These are phyloP conservation scores for Ciconia boyciana DNA, from an alignment of 2,113 vertebrate species.

Conservation along the genomic window DNA sequence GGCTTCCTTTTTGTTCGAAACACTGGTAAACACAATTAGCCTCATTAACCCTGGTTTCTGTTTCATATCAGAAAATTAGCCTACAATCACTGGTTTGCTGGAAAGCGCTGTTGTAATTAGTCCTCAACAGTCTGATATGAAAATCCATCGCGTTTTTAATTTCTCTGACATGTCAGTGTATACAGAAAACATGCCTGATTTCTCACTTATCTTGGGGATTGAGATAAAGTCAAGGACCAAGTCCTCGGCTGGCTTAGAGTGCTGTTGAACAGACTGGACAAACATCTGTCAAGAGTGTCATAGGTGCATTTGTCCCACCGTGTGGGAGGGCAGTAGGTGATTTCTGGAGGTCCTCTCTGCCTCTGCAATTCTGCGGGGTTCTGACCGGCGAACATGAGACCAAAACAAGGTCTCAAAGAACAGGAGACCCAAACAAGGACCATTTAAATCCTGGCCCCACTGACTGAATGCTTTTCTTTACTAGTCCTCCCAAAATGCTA, in stretches of 20 bases:
- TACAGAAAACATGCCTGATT: constrained; percentile 62
- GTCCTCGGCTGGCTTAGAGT: not conserved
- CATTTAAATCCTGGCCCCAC: not conserved
- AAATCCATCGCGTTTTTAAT: constrained; percentile 66
- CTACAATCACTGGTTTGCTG: constrained; percentile 74
- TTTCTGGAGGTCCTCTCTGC: not conserved
- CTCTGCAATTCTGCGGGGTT: not conserved
- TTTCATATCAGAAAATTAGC: constrained; percentile 80
- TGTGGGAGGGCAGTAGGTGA: not conserved
- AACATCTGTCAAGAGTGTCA: not conserved
- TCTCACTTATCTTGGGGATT: constrained; percentile 38
- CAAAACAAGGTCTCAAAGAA: not conserved
- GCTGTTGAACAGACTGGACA: not conserved
- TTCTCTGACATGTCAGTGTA: constrained; percentile 58
- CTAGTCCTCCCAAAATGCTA: not conserved
- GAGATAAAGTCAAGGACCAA: constrained; percentile 53
- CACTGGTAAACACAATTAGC: constrained; percentile 82
- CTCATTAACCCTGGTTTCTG: constrained; percentile 81
- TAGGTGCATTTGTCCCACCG: accelerated
- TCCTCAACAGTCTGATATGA: constrained; percentile 69
- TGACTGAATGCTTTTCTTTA: not conserved
- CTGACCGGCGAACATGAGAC: not conserved
- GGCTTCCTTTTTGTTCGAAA: constrained; percentile 73
- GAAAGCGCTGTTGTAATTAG: constrained; percentile 76
- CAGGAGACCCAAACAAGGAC: not conserved